phyloP scores from a whole-genome alignment of 2,888 invertebrate genomes.

The Pegoplata infirma region DNA sequence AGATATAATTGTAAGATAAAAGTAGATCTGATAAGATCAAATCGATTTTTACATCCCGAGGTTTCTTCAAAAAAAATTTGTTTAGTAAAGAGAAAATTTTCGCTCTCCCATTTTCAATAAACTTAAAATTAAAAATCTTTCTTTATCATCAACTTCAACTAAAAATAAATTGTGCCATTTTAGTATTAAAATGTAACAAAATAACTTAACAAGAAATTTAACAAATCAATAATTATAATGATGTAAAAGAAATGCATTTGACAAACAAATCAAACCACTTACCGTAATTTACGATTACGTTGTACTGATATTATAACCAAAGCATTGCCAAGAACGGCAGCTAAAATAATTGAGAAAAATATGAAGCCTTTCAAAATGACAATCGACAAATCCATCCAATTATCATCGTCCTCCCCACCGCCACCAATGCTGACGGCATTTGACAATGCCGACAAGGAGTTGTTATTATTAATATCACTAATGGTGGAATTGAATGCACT shows the following conservation, averaged over 20 bases:
- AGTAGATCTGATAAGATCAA: no score
- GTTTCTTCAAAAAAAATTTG: no score
- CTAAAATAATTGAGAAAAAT: constrained; percentile 91
- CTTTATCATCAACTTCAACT: no score
- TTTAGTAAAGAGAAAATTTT: no score
- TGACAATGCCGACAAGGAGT: constrained; percentile 30
- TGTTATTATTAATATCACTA: constrained; percentile 43
- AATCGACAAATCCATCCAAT: constrained; percentile 81
- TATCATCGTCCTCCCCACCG: constrained; percentile 65
- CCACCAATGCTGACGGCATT: constrained; percentile 42
- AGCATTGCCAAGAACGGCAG: constrained; percentile 94
- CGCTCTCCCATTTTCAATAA: no score
- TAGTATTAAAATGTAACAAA: no score
- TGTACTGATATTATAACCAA: constrained; percentile 83
- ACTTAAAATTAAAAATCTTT: no score
- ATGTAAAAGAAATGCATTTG: not conserved
- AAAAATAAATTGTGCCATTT: no score
- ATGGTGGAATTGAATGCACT: constrained; percentile 49
- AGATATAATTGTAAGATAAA: no score
- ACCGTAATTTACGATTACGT: constrained; percentile 78
- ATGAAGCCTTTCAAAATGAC: constrained; percentile 86
- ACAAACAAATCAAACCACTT: no score
- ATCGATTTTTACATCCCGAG: no score
- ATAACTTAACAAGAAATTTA: not conserved
- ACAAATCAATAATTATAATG: not conserved